These are phyloP conservation scores for Apamea anceps DNA, from an alignment of 2,888 invertebrate genomes.

Conservation along the genomic window DNA sequence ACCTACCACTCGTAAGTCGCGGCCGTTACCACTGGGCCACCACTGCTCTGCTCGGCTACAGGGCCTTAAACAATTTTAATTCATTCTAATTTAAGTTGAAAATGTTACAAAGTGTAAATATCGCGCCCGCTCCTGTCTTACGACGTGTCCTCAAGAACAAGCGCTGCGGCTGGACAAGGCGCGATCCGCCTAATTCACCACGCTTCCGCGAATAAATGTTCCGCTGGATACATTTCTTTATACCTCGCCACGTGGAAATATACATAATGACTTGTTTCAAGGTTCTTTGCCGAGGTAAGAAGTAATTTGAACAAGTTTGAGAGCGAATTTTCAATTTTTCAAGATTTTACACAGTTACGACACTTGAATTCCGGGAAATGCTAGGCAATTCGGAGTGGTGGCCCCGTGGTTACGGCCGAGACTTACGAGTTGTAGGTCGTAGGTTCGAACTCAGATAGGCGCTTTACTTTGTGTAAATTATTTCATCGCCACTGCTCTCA, in stretches of 20 bases:
- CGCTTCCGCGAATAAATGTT: conserved; percentile 72
- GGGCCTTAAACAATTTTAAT: too few relatives aligned
- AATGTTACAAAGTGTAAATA: neutral
- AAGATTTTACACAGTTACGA: conserved; percentile 15
- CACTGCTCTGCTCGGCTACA: too few relatives aligned
- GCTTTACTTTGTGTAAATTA: neutral
- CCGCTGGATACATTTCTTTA: conserved; percentile 64
- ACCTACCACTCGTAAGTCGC: too few relatives aligned
- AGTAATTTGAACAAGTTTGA: conserved; percentile 25
- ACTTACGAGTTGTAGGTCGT: neutral
- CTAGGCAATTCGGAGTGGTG: neutral
- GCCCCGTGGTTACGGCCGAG: neutral
- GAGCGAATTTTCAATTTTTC: conserved; percentile 32
- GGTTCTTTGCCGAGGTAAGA: conserved; percentile 31
- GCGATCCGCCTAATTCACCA: conserved; percentile 83
- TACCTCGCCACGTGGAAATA: conserved; percentile 56
- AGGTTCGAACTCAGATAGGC: neutral
- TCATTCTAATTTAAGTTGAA: neutral
- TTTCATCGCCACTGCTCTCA: neutral
- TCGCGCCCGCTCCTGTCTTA: conserved; percentile 68
- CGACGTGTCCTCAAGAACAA: conserved; percentile 69
- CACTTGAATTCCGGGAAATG: conserved; percentile 10
- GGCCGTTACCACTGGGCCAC: too few relatives aligned
- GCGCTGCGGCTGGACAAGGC: conserved; percentile 81
- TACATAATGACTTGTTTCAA: conserved; percentile 60